Evolutionary conservation across 2,888 invertebrate species (phyloP).

Genomic region (Anagyrus pseudococci): DNA sequence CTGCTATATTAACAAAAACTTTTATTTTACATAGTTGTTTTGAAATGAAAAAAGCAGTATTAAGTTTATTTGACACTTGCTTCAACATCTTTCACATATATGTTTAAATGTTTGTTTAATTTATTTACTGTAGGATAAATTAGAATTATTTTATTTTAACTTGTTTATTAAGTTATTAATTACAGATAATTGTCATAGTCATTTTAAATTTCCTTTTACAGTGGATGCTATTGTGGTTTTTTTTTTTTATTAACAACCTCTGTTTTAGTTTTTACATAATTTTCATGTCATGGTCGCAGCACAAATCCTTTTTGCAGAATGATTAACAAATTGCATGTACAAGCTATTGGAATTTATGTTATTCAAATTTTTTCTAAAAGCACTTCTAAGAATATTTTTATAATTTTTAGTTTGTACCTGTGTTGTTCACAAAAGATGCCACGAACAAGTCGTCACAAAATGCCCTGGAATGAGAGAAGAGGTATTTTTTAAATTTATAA

Average conservation of each 20-base stretch:
- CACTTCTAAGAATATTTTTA: background rate
- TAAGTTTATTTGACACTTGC: conserved; percentile 10
- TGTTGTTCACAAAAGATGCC: conserved; percentile 99
- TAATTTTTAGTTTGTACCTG: conserved; percentile 90
- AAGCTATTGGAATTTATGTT: conserved; percentile 36
- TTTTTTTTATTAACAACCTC: conserved; percentile 13
- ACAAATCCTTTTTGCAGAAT: conserved; percentile 25
- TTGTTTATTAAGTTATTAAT: no score
- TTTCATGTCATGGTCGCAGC: conserved; percentile 19
- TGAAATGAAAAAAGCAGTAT: conserved; percentile 3
- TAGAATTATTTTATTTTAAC: conserved; percentile 34
- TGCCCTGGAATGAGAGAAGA: conserved; percentile 98
- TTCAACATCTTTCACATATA: conserved; percentile 18
- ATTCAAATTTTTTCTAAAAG: background rate
- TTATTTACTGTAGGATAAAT: conserved; percentile 25
- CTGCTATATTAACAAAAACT: conserved; percentile 25
- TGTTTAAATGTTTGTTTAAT: conserved; percentile 25
- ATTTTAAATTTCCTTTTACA: no score
- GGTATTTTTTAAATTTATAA: no score
- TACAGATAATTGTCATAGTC: background rate
- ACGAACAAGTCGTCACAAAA: conserved; percentile 95
- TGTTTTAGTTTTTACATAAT: conserved; percentile 11
- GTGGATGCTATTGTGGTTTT: conserved; percentile 7
- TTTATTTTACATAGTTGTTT: conserved; percentile 9
- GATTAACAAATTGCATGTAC: conserved; percentile 36